phyloP scores from a whole-genome alignment of 2,113 vertebrate species.

The Ctenodactylus gundi region DNA sequence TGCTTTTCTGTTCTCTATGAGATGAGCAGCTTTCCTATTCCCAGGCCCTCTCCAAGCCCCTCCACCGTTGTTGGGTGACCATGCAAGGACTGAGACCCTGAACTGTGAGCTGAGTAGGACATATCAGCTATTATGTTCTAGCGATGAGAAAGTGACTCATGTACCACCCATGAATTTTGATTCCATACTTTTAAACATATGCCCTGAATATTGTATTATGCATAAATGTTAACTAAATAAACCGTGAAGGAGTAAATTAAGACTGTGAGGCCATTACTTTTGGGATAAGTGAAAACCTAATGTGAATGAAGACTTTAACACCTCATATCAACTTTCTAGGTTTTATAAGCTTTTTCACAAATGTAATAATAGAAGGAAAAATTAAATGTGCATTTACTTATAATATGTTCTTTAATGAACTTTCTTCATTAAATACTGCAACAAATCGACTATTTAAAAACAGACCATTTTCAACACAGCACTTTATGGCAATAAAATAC shows the following conservation, averaged over 20 bases:
- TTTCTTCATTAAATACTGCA: neutral
- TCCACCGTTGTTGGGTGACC: too few relatives aligned
- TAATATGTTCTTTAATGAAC: neutral
- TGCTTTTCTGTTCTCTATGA: too few relatives aligned
- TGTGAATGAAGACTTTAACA: constrained; percentile 36
- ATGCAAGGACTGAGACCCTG: too few relatives aligned
- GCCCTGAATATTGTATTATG: neutral
- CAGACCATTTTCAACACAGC: constrained; percentile 50
- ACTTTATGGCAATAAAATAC: constrained; percentile 68
- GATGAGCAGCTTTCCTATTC: too few relatives aligned
- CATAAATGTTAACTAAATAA: neutral
- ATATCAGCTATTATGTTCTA: too few relatives aligned
- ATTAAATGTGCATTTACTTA: constrained; percentile 39
- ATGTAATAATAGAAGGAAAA: constrained; percentile 20
- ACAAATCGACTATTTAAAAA: constrained; percentile 62
- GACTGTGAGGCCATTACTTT: neutral
- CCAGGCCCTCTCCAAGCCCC: too few relatives aligned
- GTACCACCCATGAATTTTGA: neutral
- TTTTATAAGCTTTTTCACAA: constrained; percentile 40
- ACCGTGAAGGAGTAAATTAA: constrained; percentile 8
- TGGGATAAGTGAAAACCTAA: neutral
- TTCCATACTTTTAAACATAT: neutral
- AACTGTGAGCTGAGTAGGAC: too few relatives aligned
- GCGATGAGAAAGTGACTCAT: too few relatives aligned
- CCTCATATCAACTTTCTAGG: neutral